Evolutionary conservation across 2,888 invertebrate genomes (phyloP), one percentile per base, ranked within the genome.

Genomic region (Resseliella maxima): DNA sequence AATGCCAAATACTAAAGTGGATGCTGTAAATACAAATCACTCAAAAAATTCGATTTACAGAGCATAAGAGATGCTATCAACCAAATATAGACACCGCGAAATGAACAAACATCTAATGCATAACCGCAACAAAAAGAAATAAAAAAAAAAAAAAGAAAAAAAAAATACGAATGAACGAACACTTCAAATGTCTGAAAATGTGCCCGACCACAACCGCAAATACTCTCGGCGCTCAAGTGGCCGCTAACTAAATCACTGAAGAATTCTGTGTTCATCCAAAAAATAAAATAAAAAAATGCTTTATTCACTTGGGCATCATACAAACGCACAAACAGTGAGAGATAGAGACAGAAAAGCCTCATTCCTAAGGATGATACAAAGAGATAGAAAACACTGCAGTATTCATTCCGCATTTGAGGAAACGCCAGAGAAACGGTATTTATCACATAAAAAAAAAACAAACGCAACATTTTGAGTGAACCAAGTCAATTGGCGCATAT

Each of bases 51-150:
- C 72, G 72, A 72, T 31, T 72, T 72, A 2, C 5, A 27, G 59
- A n/a, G 15, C 2, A 15, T 15, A 72, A 72, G 72, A 72, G 72
- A 72, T 72, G 27, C 72, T n/a, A n/a, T n/a, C n/a, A n/a, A n/a
- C n/a, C n/a, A n/a, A n/a, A 35, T 35, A 31, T 59, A 3, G 72
- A 72, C n/a, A 72, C 15, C 31, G 31, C 72, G 72, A 72, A 72
- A 72, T 72, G 72, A 72, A 35, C 72, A 72, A 72, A 31, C 8
- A 15, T 72, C 72, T 72, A 72, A 72, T 72, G 72, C 31, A 35
- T 35, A 72, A 31, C 31, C 35, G 15, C 72, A 72, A 31, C n/a
- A 24, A 59, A 24, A 59, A 59, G 5, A 41, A 41, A 5, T 8
- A 41, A 5, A 41, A 41, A 5, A 41, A 41, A 5, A 41, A 41